Evolutionary conservation across 1,140 invertebrate genomes (phyloP), one percentile per base, ranked within the genome.

Genomic region (Vanessa atalanta): DNA sequence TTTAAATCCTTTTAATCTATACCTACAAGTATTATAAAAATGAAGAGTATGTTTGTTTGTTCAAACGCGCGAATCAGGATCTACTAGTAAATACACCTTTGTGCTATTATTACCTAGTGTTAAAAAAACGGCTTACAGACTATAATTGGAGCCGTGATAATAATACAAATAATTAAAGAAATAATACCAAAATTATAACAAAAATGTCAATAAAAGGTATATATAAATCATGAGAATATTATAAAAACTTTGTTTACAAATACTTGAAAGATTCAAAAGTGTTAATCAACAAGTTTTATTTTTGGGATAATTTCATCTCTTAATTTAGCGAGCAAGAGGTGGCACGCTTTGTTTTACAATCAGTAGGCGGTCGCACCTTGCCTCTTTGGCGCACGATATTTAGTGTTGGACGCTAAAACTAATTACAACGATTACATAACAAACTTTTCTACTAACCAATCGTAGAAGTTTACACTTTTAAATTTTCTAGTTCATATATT

Each of bases 351-450:
- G 47, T 65, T 50, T 65, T 48, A 65, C 47, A 65, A 48, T 47
- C 64, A 13, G 64, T 65, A 65, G 64, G 64, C 64, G 64, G 64
- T 65, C 64, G 8, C 64, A 48, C 47, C 64, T 65, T 65, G 64
- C 64, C 0, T 50, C 20, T 20, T 23, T 13, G 20, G 9, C 7
- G 1, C 31, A 43, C 16, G 43, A 23, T n/a, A 16, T 55, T 16
- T 69, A 70, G 67, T 16, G 67, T 48, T 70, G 55, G 53, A 57
- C 53, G n/a, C 12, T 23, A 23, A 43, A 43, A 43, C 37, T 43
- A 43, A 43, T 43, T 43, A 43, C 9, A 43, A 43, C 37, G 37
- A 43, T 43, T 43, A 43, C 9, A 43, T 53, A 53, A 53, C n/a
- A 53, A 53, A 4, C 7, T 20, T 51, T 51, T 53, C 48, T 16